phyloP scores from a whole-genome alignment of 2,797 vertebrate species.

The Pseudochirops cupreus region DNA sequence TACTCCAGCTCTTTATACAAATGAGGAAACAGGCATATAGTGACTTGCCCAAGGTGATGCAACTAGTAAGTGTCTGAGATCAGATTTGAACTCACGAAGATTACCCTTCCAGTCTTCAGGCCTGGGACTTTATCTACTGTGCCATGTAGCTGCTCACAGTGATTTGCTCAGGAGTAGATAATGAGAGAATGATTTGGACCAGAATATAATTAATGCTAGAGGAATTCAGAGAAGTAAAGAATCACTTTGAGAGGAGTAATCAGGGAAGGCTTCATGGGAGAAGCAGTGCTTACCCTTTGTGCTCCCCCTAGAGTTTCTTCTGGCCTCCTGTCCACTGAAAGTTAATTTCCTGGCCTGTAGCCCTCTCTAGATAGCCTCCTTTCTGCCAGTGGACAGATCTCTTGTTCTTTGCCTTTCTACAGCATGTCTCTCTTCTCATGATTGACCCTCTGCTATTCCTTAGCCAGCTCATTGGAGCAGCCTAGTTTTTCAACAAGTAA shows the following conservation, averaged over 20 bases:
- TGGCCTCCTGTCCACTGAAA: not conserved
- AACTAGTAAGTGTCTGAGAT: not conserved
- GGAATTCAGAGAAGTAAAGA: not conserved
- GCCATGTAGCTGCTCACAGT: not conserved
- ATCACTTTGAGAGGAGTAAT: not conserved
- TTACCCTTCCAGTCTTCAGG: not conserved
- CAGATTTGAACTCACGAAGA: not conserved
- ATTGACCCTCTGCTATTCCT: not conserved
- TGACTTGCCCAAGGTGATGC: not conserved
- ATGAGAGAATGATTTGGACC: not conserved
- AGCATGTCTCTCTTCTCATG: not conserved
- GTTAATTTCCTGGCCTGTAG: not conserved
- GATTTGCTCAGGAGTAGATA: not conserved
- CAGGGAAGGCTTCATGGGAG: not conserved
- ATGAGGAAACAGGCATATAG: not conserved
- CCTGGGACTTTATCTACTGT: no score
- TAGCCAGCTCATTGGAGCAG: not conserved
- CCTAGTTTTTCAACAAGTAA: not conserved
- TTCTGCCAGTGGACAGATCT: not conserved
- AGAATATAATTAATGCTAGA: conserved; percentile 9
- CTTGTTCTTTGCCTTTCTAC: not conserved
- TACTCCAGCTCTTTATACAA: not conserved
- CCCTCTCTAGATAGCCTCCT: not conserved
- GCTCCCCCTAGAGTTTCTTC: not conserved
- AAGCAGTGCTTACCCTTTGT: not conserved